Evolutionary conservation across 2,797 vertebrate species (phyloP).

Genomic region (Clarias platycephalus): DNA sequence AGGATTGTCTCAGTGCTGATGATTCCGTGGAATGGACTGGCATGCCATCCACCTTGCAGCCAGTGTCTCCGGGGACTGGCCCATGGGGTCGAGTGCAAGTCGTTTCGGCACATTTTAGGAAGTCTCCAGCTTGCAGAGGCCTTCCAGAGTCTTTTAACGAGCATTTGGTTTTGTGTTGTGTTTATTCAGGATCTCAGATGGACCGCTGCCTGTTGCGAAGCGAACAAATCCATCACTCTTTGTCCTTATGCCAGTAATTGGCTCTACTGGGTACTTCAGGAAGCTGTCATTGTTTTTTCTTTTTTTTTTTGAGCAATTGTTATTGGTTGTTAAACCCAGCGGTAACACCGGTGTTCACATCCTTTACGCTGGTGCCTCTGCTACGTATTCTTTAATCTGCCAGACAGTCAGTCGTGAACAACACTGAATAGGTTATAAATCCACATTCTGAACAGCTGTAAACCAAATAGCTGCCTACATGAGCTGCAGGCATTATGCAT

Average conservation of each 20-base stretch:
- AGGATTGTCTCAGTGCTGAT: not conserved
- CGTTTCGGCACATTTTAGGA: no score
- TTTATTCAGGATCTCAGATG: constrained; percentile 16
- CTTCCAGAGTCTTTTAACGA: not conserved
- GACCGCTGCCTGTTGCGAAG: constrained; percentile 3
- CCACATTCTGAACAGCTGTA: not conserved
- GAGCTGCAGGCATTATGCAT: constrained; percentile 18
- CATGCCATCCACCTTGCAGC: not conserved
- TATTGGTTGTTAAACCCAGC: constrained; percentile 14
- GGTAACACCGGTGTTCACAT: constrained; percentile 16
- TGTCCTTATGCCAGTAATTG: constrained; percentile 29
- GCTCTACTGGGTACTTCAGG: constrained; percentile 27
- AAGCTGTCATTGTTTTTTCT: constrained; percentile 13
- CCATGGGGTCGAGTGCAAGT: no score
- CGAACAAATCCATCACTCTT: constrained; percentile 30
- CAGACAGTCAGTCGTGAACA: constrained; percentile 8
- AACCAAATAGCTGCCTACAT: constrained; percentile 14
- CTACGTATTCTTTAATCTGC: not conserved
- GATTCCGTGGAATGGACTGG: not conserved
- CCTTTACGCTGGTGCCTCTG: not conserved
- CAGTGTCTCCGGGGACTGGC: not conserved
- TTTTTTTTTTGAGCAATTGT: constrained; percentile 15
- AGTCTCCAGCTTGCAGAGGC: not conserved
- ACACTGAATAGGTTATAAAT: not conserved
- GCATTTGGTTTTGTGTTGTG: not conserved